Conservation (phyloP, 2,888 invertebrate genomes). For the Macrophya alboannulata region DNA sequence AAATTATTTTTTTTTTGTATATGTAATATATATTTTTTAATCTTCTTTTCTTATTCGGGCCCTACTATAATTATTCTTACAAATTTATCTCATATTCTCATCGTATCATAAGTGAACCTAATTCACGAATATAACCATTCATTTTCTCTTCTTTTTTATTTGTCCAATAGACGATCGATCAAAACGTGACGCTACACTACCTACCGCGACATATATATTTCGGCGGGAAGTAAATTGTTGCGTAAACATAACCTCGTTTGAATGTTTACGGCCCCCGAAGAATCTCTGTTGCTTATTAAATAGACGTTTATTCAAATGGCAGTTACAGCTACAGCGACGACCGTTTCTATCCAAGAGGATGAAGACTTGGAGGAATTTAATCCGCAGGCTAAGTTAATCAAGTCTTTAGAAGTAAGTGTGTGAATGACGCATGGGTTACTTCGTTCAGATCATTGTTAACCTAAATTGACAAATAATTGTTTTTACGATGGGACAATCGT, state of each 20-base stretch:
- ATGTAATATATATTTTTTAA: not conserved
- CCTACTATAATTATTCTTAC: not conserved
- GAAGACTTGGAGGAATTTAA: conserved; percentile 70
- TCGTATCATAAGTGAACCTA: no score
- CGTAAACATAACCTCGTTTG: not conserved
- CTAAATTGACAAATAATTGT: not conserved
- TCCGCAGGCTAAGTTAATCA: conserved; percentile 72
- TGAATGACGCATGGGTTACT: not conserved
- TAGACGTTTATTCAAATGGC: not conserved
- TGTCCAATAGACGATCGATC: not conserved
- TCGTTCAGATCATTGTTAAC: conserved; percentile 12
- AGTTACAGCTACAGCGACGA: conserved; percentile 68
- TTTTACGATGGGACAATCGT: no score
- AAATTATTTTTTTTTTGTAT: not conserved
- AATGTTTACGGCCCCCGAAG: not conserved
- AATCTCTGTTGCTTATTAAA: not conserved
- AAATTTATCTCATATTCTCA: not conserved
- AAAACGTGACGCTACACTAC: not conserved
- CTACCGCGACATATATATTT: not conserved
- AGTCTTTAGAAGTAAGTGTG: conserved; percentile 71
- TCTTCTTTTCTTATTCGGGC: not conserved
- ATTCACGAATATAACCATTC: not conserved
- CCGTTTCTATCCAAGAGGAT: conserved; percentile 67
- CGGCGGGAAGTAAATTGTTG: not conserved
- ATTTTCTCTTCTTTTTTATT: not conserved